phyloP scores from a whole-genome alignment of 2,888 invertebrate species.

The Leptodirus hochenwartii region DNA sequence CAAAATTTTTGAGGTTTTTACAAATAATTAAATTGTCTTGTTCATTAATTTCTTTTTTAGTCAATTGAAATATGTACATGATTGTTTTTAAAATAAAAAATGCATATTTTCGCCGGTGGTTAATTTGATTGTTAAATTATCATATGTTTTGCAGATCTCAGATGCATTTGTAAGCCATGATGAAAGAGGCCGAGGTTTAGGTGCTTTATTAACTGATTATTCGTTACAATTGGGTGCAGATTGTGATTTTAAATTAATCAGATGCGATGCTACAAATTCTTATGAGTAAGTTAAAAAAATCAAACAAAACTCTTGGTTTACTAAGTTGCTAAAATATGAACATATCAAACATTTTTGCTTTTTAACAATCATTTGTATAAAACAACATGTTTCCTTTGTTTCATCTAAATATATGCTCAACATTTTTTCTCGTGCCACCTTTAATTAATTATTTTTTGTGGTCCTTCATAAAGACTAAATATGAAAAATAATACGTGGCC shows the following conservation, averaged over 20 bases:
- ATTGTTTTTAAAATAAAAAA: background rate
- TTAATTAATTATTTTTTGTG: background rate
- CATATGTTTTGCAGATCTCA: constrained; percentile 24
- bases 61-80: background rate
- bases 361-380: no score
- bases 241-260: constrained; percentile 28
- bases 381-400: background rate
- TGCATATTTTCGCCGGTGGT: background rate
- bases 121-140: background rate
- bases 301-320: background rate
- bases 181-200: constrained; percentile 32
- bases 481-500: background rate
- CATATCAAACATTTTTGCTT: no score
- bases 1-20: constrained; percentile 32
- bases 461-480: background rate
- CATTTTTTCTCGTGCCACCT: constrained; percentile 1
- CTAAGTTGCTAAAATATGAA: no score
- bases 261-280: constrained; percentile 29
- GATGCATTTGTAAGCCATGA: constrained; percentile 30
- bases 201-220: constrained; percentile 24
- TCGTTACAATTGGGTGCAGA: constrained; percentile 28
- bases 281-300: constrained; percentile 26
- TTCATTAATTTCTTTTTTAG: background rate
- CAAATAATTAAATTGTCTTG: background rate
- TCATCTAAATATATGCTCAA: background rate